Conservation (phyloP, 2,888 invertebrate species). For the Linnaemya tessellans region DNA sequence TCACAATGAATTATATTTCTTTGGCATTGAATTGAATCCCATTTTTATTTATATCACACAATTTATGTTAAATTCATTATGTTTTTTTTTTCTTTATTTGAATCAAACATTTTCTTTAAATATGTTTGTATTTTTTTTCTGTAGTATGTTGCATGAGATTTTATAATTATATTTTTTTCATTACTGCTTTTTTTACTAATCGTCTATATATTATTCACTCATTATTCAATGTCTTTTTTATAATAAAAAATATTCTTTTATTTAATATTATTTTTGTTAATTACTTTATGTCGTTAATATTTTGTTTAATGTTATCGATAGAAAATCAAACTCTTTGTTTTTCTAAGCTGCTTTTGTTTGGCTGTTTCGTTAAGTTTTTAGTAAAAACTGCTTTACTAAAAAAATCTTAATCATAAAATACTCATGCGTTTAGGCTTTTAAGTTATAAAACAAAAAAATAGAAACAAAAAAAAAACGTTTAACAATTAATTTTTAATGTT, state of each 20-base stretch:
- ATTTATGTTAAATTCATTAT: conserved; percentile 55
- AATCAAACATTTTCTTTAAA: conserved; percentile 64
- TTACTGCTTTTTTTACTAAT: conserved; percentile 80
- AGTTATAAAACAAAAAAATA: conserved; percentile 38
- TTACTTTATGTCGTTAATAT: conserved; percentile 48
- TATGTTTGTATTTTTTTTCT: conserved; percentile 74
- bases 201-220: conserved; percentile 35
- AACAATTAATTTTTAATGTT: conserved; percentile 27
- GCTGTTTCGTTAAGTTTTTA: conserved; percentile 60
- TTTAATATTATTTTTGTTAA: conserved; percentile 42
- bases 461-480: conserved; percentile 7
- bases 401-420: conserved; percentile 82
- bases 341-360: conserved; percentile 58
- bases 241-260: background rate
- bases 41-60: conserved; percentile 47
- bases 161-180: conserved; percentile 83
- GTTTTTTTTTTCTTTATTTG: conserved; percentile 30
- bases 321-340: conserved; percentile 17
- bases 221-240: conserved; percentile 52
- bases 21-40: conserved; percentile 49
- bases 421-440: conserved; percentile 81
- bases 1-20: conserved; percentile 8
- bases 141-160: conserved; percentile 83
- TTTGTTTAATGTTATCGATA: conserved; percentile 53
- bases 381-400: conserved; percentile 81